Percentiles rank a stretch among this genome's conserved stretches.
phyloP scores from a whole-genome alignment of 2,888 invertebrate genomes.

The Bellardia pandia region DNA sequence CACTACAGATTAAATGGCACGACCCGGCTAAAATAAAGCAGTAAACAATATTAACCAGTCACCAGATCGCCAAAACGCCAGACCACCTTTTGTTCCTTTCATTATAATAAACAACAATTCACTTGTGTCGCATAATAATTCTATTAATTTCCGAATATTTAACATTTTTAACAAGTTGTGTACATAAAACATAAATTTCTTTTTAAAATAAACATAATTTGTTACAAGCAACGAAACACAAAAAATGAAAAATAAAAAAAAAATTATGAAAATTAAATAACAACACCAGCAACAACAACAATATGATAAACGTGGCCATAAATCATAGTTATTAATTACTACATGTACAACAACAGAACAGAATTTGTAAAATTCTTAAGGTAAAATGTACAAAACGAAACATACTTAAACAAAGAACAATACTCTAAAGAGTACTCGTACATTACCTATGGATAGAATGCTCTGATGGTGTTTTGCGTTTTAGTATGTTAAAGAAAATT shows the following conservation, averaged over 20 bases:
- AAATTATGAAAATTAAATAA: constrained; percentile 4
- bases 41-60: constrained; percentile 1
- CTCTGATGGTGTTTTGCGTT: background rate
- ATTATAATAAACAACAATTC: constrained; percentile 24
- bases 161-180: constrained; percentile 49
- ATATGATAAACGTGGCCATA: constrained; percentile 57
- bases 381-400: background rate
- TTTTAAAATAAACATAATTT: constrained; percentile 54
- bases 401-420: background rate
- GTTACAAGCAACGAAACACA: constrained; percentile 15
- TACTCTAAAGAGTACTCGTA: background rate
- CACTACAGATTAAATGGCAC: constrained; percentile 1
- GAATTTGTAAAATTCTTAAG: constrained; percentile 20
- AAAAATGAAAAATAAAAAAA: background rate
- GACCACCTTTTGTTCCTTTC: constrained; percentile 22
- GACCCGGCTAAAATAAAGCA: background rate
- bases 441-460: background rate
- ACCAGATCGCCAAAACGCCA: background rate
- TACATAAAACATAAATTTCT: constrained; percentile 59
- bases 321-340: constrained; percentile 69
- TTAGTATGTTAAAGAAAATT: background rate
- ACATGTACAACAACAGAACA: constrained; percentile 26
- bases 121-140: constrained; percentile 55
- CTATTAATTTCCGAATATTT: constrained; percentile 45
- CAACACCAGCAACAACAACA: constrained; percentile 42